phyloP scores from a whole-genome alignment of 2,797 vertebrate species.

The Anguilla anguilla region DNA sequence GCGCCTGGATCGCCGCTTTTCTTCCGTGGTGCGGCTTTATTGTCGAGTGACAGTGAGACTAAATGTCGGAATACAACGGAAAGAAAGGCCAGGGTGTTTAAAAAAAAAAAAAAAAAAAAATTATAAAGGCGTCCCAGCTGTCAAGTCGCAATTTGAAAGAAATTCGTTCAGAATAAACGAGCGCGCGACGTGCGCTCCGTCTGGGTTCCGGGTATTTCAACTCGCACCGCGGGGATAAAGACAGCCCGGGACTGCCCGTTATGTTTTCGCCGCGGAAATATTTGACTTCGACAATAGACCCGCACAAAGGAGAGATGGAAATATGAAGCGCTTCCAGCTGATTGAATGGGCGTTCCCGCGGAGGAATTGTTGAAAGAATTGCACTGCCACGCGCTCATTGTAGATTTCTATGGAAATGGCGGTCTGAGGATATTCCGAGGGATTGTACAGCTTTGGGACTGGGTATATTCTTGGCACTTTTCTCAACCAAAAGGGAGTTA shows the following conservation, averaged over 20 bases:
- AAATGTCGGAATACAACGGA: background rate
- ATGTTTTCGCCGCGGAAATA: background rate
- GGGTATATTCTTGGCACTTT: too few relatives aligned
- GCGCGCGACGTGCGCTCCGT: background rate
- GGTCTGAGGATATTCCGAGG: slow-evolving; percentile 41
- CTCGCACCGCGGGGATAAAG: background rate
- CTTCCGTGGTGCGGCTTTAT: background rate
- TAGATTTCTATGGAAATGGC: slow-evolving; percentile 54
- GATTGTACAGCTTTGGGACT: background rate
- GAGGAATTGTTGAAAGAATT: background rate
- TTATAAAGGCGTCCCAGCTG: background rate
- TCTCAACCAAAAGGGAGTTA: too few relatives aligned
- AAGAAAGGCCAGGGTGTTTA: background rate
- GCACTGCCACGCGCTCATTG: background rate
- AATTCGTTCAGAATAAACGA: background rate
- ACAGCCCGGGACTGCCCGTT: background rate
- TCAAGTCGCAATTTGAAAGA: background rate
- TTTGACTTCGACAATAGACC: background rate
- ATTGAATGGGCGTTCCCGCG: background rate
- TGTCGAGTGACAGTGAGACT: background rate
- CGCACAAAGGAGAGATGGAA: background rate
- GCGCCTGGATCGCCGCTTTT: background rate
- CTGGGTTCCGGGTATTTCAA: background rate
- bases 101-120: too few relatives aligned
- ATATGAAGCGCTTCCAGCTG: background rate